These are phyloP conservation scores for Bubo scandiacus DNA, from an alignment of 2,113 vertebrate species.

Conservation along the genomic window DNA sequence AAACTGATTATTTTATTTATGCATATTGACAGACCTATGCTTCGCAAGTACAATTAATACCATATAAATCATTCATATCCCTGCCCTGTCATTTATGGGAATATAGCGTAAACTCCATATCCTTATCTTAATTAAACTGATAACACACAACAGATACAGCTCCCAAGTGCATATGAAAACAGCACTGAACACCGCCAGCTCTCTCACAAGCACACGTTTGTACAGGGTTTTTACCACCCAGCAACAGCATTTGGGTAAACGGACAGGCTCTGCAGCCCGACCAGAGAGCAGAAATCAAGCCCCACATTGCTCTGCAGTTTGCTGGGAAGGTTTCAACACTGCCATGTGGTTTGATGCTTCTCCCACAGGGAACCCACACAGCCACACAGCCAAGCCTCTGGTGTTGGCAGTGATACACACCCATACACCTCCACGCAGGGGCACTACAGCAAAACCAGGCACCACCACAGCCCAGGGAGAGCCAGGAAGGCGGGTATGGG, in stretches of 20 bases:
- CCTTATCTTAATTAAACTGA: slow-evolving; percentile 39
- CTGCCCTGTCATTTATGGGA: slow-evolving; percentile 2
- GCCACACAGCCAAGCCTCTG: neutral
- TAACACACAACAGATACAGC: neutral
- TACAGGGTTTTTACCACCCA: accelerated
- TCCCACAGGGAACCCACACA: neutral
- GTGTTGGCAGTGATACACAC: neutral
- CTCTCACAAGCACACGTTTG: accelerated
- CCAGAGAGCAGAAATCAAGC: neutral
- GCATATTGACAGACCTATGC: neutral
- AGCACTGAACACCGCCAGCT: neutral
- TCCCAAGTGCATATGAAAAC: neutral
- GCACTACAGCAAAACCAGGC: neutral
- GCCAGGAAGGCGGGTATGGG: neutral
- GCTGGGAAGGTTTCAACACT: neutral
- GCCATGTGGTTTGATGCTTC: neutral
- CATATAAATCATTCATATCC: slow-evolving; percentile 8
- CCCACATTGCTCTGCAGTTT: neutral
- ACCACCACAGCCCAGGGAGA: neutral
- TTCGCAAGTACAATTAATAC: neutral
- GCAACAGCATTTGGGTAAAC: neutral
- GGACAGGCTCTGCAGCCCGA: neutral
- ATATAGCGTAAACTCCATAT: neutral
- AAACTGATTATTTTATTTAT: neutral
- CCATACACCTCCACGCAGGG: neutral